A percentile compares a stretch with the other conserved stretches of the same genome.
These are phyloP conservation scores for Trachelus stipa DNA, from an alignment of 2,888 invertebrate genomes.

Conservation along the genomic window DNA sequence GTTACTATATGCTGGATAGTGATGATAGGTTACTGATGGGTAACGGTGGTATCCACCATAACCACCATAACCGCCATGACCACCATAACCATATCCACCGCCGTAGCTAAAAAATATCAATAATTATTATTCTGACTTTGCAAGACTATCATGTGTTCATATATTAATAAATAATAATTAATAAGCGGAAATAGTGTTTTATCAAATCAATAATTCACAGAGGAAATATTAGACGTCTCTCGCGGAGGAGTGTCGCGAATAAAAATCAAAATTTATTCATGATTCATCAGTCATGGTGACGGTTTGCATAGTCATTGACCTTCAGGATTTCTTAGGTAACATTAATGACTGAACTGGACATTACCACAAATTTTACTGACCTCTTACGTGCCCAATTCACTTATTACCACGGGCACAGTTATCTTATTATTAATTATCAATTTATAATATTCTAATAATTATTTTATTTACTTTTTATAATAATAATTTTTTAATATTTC, in stretches of 20 bases:
- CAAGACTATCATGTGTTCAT: not conserved
- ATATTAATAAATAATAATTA: not conserved
- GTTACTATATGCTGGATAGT: slow-evolving; percentile 6
- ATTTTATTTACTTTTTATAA: not conserved
- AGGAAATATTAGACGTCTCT: not conserved
- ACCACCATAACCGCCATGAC: slow-evolving; percentile 42
- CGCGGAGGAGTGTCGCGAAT: not conserved
- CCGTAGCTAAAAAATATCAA: not conserved
- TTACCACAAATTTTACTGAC: not conserved
- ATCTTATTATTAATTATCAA: no score
- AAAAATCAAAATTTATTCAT: not conserved
- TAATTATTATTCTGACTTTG: not conserved
- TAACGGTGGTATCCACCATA: slow-evolving; percentile 27
- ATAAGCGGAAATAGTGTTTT: not conserved
- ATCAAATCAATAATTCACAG: not conserved
- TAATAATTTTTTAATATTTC: not conserved
- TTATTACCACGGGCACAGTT: no score
- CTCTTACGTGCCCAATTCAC: no score
- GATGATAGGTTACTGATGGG: not conserved
- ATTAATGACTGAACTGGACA: not conserved
- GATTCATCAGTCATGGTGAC: not conserved
- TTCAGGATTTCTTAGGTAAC: not conserved
- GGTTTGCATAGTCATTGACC: not conserved
- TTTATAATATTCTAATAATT: not conserved
- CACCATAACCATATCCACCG: slow-evolving; percentile 64